Evolutionary conservation across 1,140 invertebrate genomes (phyloP).

Genomic region (Trachelipus rathkii): DNA sequence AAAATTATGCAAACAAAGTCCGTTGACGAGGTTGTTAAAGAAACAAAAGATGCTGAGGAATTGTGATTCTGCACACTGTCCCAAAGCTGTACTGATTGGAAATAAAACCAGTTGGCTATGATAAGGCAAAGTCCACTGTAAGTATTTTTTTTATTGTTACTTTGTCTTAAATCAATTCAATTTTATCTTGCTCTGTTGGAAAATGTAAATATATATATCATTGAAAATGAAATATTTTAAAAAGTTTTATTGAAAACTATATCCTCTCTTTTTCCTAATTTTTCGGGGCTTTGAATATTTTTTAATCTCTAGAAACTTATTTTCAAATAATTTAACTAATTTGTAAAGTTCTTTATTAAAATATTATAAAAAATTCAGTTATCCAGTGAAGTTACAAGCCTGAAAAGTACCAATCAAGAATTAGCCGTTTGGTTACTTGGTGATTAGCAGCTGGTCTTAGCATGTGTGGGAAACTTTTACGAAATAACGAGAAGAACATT

Average conservation of each 20-base stretch:
- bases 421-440: conserved; percentile 86
- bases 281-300: background rate
- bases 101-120: conserved; percentile 37
- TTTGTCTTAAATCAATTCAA: background rate
- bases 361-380: conserved; percentile 26
- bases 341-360: too few relatives aligned
- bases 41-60: background rate
- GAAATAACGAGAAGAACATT: conserved; percentile 83
- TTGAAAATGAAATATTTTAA: background rate
- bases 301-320: too few relatives aligned
- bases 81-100: conserved; percentile 31
- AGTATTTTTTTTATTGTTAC: conserved; percentile 7
- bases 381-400: conserved; percentile 65
- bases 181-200: background rate
- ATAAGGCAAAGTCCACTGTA: conserved; percentile 36
- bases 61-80: background rate
- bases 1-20: too few relatives aligned
- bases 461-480: conserved; percentile 80
- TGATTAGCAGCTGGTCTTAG: conserved; percentile 82
- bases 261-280: background rate
- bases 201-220: too few relatives aligned
- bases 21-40: background rate
- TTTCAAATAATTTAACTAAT: too few relatives aligned
- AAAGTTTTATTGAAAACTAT: background rate
- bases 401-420: conserved; percentile 79